Percentiles rank a stretch among this genome's conserved stretches.
Conservation (phyloP, 1,140 invertebrate genomes). For the Lasioglossum albipes region DNA sequence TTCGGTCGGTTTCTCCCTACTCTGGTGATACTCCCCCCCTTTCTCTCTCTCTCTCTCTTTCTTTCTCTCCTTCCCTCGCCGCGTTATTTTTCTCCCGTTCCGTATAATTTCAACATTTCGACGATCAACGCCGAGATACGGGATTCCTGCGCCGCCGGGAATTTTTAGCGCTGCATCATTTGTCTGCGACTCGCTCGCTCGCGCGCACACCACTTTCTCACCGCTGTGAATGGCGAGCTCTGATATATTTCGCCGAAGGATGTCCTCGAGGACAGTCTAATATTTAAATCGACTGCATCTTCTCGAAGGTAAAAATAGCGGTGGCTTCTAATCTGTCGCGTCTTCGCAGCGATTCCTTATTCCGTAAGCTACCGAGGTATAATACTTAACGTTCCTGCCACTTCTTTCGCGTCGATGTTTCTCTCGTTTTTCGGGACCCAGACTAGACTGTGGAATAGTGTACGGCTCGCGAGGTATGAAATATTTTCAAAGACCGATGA, state of each 20-base stretch:
- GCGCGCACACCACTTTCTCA: background rate
- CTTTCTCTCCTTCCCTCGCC: background rate
- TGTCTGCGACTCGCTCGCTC: no score
- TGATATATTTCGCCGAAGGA: background rate
- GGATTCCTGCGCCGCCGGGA: background rate
- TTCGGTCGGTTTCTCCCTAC: background rate
- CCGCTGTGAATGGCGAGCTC: background rate
- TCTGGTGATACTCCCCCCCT: background rate
- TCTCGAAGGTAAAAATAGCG: no score
- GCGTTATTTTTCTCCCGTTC: background rate
- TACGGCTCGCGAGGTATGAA: no score
- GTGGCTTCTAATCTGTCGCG: no score
- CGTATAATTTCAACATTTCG: slow-evolving; percentile 3
- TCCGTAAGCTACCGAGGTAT: no score
- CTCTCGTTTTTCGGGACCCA: no score
- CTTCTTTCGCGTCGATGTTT: no score
- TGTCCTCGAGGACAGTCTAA: background rate
- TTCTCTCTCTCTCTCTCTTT: background rate
- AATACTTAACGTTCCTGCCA: no score
- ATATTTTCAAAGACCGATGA: no score
- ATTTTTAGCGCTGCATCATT: slow-evolving; percentile 10
- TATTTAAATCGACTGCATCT: background rate
- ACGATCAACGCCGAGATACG: slow-evolving; percentile 4
- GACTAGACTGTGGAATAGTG: no score
- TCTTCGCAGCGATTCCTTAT: no score